These are phyloP conservation scores for Cecropterus lyciades DNA, from an alignment of 1,140 invertebrate species.

Conservation along the genomic window DNA sequence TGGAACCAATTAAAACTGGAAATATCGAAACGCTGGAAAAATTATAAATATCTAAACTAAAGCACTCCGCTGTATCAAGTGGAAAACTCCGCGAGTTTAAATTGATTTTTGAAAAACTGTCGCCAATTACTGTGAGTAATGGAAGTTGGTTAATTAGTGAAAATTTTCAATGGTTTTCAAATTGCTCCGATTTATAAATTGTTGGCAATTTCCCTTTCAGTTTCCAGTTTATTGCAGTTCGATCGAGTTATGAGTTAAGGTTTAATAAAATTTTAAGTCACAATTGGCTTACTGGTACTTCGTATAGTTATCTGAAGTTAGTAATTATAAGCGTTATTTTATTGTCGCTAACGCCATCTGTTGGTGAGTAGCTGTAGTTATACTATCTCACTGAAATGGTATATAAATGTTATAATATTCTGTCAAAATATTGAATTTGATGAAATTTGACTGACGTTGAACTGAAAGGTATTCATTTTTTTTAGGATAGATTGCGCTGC, in stretches of 20 bases:
- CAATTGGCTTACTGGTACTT: constrained; percentile 8
- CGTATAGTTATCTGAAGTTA: background rate
- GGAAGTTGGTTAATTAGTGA: constrained; percentile 26
- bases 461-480: no score
- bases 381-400: no score
- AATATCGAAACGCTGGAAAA: constrained; percentile 2
- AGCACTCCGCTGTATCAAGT: constrained; percentile 12
- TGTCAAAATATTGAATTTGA: no score
- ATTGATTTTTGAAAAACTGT: constrained; percentile 37
- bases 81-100: constrained; percentile 13
- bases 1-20: constrained; percentile 15
- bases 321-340: background rate
- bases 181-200: constrained; percentile 22
- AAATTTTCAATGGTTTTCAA: constrained; percentile 28
- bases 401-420: no score
- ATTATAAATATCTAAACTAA: constrained; percentile 18
- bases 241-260: constrained; percentile 25
- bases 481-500: no score
- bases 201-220: constrained; percentile 16
- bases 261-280: constrained; percentile 24
- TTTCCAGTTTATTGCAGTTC: constrained; percentile 25
- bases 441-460: no score
- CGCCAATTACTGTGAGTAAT: constrained; percentile 30
- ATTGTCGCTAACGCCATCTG: background rate
- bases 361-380: background rate